These are phyloP conservation scores for Aromia moschata DNA, from an alignment of 2,888 invertebrate species.

Conservation along the genomic window DNA sequence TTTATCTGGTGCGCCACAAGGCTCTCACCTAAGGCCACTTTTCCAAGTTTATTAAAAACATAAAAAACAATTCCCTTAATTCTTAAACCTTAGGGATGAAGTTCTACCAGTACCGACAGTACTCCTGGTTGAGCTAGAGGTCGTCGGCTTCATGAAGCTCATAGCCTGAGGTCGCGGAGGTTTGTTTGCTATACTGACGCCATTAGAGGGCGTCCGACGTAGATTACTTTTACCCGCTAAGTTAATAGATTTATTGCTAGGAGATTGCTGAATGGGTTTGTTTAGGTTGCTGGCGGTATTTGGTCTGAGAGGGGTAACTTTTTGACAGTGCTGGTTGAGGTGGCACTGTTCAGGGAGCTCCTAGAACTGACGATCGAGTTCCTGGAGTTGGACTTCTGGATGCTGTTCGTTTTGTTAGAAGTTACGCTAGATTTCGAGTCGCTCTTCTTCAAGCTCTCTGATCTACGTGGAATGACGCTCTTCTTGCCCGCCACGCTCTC, in stretches of 20 bases:
- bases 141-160: conserved; percentile 88
- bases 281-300: conserved; percentile 48
- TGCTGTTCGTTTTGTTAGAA: conserved; percentile 57
- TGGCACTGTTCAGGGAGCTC: conserved; percentile 84
- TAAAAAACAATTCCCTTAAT: conserved; percentile 26
- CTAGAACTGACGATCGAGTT: conserved; percentile 84
- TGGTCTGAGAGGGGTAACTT: conserved; percentile 67
- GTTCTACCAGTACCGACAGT: conserved; percentile 28
- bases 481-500: conserved; percentile 44
- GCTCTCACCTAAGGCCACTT: conserved; percentile 23
- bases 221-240: conserved; percentile 24
- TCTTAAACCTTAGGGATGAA: conserved; percentile 43
- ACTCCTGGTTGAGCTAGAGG: conserved; percentile 80
- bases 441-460: conserved; percentile 59
- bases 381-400: conserved; percentile 80
- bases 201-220: conserved; percentile 28
- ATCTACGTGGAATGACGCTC: conserved; percentile 60
- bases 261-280: conserved; percentile 39
- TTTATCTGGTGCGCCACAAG: neutral
- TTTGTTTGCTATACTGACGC: conserved; percentile 50
- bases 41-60: conserved; percentile 1
- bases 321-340: conserved; percentile 80
- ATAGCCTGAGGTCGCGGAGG: conserved; percentile 59
- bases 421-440: conserved; percentile 53
- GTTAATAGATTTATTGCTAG: conserved; percentile 42